phyloP scores from a whole-genome alignment of 2,888 invertebrate species.

The Pachymerium ferrugineum region DNA sequence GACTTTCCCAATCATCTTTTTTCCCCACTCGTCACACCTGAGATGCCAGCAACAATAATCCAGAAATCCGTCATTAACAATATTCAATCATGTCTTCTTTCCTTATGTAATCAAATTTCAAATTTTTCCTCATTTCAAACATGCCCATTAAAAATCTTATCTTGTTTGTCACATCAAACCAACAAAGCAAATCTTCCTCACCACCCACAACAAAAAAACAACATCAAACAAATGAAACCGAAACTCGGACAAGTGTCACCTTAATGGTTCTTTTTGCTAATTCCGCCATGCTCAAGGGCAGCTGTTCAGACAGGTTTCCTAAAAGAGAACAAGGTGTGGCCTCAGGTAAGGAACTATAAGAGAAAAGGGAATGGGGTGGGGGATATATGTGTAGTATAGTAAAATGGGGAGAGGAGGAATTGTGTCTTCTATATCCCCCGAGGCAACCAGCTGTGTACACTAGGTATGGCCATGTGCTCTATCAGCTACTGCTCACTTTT shows the following conservation, averaged over 20 bases:
- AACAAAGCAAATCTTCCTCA: neutral
- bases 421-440: slow-evolving; percentile 1
- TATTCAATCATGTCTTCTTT: slow-evolving; percentile 15
- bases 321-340: slow-evolving; percentile 18
- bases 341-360: slow-evolving; percentile 24
- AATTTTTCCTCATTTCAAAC: no score
- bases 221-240: slow-evolving; percentile 6
- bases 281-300: slow-evolving; percentile 9
- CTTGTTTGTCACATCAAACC: neutral
- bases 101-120: neutral
- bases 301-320: slow-evolving; percentile 18
- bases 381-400: slow-evolving; percentile 6
- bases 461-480: slow-evolving; percentile 10
- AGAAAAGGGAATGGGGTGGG: neutral
- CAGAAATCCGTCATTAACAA: neutral
- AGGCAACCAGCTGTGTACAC: slow-evolving; percentile 11
- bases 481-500: slow-evolving; percentile 24
- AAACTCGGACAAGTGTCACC: neutral
- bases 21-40: neutral
- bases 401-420: neutral
- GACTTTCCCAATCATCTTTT: slow-evolving; percentile 2
- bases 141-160: no score
- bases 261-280: neutral
- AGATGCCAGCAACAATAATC: neutral
- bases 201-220: neutral